Conservation (phyloP, 2,888 invertebrate genomes). For the Drosophila paucipuncta region DNA sequence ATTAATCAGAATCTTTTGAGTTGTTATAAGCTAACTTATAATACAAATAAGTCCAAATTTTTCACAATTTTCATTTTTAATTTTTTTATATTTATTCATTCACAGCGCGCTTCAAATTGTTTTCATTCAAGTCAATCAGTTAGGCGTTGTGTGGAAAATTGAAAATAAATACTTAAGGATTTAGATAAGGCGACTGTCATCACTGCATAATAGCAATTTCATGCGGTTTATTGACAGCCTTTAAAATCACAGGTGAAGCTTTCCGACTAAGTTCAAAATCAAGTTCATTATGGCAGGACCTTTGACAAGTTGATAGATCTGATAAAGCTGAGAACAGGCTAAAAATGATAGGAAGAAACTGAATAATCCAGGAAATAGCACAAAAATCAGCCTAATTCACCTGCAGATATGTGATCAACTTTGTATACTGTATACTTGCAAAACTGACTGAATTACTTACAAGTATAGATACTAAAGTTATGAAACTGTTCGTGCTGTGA, state of each 20-base stretch:
- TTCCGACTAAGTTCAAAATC: constrained; percentile 25
- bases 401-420: constrained; percentile 28
- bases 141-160: constrained; percentile 8
- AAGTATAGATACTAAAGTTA: not conserved
- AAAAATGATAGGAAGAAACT: constrained; percentile 3
- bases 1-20: not conserved
- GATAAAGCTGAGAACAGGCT: constrained; percentile 22
- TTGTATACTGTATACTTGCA: no score
- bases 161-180: constrained; percentile 15
- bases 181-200: constrained; percentile 22
- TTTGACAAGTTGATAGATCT: constrained; percentile 47
- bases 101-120: not conserved
- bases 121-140: constrained; percentile 16
- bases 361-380: not conserved
- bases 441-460: not conserved
- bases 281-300: constrained; percentile 19
- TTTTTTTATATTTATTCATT: not conserved
- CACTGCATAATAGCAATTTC: constrained; percentile 23
- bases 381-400: constrained; percentile 4
- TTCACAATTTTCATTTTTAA: not conserved
- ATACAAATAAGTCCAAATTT: not conserved
- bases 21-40: not conserved
- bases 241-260: constrained; percentile 26
- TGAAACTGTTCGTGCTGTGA: constrained; percentile 14
- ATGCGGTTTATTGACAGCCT: constrained; percentile 34